These are phyloP conservation scores for Plecturocebus donacophilus DNA, from an alignment of 2,113 vertebrate species.

Conservation along the genomic window DNA sequence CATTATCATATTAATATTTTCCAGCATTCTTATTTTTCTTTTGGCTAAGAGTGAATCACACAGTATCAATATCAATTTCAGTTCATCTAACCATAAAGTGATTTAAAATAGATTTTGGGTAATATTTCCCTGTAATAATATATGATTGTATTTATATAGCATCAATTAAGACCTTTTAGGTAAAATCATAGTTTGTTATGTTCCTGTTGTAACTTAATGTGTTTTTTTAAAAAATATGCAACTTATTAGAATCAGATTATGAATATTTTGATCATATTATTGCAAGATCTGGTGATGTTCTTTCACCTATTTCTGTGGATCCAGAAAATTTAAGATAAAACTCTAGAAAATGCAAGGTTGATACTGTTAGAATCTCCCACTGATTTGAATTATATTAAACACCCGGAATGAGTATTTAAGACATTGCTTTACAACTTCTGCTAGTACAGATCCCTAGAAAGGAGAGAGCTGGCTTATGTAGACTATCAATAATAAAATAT, in stretches of 20 bases:
- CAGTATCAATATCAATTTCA: slow-evolving; percentile 67
- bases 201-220: background rate
- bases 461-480: background rate
- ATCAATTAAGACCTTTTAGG: background rate
- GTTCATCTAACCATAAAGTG: slow-evolving; percentile 43
- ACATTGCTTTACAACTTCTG: background rate
- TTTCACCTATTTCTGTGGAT: background rate
- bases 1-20: slow-evolving; percentile 27
- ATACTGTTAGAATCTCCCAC: background rate
- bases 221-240: background rate
- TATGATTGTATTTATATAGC: background rate
- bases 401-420: background rate
- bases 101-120: slow-evolving; percentile 71
- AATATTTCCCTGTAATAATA: slow-evolving; percentile 38
- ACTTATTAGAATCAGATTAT: background rate
- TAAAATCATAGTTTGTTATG: background rate
- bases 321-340: background rate
- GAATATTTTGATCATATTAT: background rate
- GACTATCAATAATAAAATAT: slow-evolving; percentile 11
- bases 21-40: slow-evolving; percentile 45
- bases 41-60: background rate
- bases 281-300: background rate
- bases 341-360: background rate
- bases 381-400: background rate
- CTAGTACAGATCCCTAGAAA: background rate